Evolutionary conservation across 2,888 invertebrate species (phyloP), one percentile per base, ranked within the genome.

Genomic region (Rhopalosiphum nymphaeae): DNA sequence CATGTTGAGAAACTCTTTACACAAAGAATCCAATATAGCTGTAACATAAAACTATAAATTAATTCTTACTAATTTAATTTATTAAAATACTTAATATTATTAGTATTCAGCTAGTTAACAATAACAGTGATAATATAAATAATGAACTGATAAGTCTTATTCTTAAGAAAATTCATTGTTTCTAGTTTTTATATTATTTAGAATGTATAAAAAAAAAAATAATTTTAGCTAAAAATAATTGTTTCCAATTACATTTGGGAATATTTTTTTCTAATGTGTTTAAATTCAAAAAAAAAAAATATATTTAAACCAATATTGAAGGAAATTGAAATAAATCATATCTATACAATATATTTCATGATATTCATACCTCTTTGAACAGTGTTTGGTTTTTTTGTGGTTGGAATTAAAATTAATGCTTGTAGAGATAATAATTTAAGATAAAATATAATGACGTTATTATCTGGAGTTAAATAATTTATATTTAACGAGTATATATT

Each of bases 1-100:
- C 95, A 97, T 97, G 95, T 97, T 97, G 95, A 98, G 97, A 96
- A 98, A 98, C 96, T 98, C 98, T 96, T 98, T 97, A 96, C 98
- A 98, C 95, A 98, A 96, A 94, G 98, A 98, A 96, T 98, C 97
- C 95, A 98, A 97, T 96, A 98, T 98, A 95, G 98, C 98, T 98
- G 97, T 42, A 96, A 96, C 95, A 95, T 95, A 95, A 95, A 95
- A 89, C 26, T 11, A 26, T n/a, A 67, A 78, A 57, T 89, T 89
- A 56, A 0, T 78, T 78, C 9, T 78, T 21, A 36, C 13, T 7
- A 9, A 42, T 78, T 78, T 3, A 21, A 36, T 78, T 78, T 42
- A 78, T 78, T 36, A 36, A 36, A 78, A 78, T 78, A 21, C 9
- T 36, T 78, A 21, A 36, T 21, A 21, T 36, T 25, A 36, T 78